Percentiles rank a stretch among this genome's conserved stretches.
These are phyloP conservation scores for Cryptops parisi DNA, from an alignment of 2,888 invertebrate species.

Conservation along the genomic window DNA sequence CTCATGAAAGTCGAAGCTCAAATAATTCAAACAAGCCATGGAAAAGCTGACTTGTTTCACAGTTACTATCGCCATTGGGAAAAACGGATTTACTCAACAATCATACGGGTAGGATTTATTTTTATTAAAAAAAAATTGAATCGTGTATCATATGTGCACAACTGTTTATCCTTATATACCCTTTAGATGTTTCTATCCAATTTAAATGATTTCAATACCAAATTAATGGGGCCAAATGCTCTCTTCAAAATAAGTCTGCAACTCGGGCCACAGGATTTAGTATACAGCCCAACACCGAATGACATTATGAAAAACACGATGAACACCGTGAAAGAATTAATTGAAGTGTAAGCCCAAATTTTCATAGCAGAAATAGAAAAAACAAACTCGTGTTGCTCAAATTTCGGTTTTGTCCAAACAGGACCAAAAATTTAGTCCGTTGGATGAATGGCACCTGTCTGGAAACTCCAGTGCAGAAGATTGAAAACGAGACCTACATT, in stretches of 20 bases:
- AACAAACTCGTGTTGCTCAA: constrained; percentile 1
- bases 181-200: constrained; percentile 49
- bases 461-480: constrained; percentile 48
- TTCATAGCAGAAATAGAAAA: not conserved
- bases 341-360: constrained; percentile 45
- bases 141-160: constrained; percentile 10
- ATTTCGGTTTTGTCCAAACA: constrained; percentile 25
- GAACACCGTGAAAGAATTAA: constrained; percentile 56
- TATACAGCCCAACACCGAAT: constrained; percentile 53
- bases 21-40: constrained; percentile 62
- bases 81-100: constrained; percentile 57
- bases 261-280: constrained; percentile 57
- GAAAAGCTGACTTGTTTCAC: constrained; percentile 53
- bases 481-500: constrained; percentile 44
- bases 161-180: constrained; percentile 20
- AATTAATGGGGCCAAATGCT: constrained; percentile 41
- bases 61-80: constrained; percentile 73
- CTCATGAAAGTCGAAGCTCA: constrained; percentile 73
- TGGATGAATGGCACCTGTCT: constrained; percentile 76
- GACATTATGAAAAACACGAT: constrained; percentile 65
- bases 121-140: not conserved
- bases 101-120: too few species aligned
- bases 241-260: constrained; percentile 67
- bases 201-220: constrained; percentile 49
- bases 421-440: constrained; percentile 57